Conservation (phyloP, 2,113 vertebrate species). For the Naja naja region DNA sequence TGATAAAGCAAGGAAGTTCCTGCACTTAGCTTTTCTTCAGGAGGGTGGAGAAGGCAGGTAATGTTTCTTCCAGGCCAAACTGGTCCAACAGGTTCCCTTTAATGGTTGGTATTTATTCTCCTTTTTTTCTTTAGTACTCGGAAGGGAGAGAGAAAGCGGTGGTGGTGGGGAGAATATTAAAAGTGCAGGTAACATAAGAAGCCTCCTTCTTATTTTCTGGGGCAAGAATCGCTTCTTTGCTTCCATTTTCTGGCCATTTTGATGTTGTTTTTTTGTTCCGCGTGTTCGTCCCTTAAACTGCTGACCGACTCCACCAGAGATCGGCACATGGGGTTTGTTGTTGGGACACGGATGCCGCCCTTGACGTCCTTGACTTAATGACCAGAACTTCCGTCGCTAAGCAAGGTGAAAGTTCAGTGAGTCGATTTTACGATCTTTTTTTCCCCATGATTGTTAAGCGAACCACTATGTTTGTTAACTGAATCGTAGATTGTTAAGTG, state of each 20-base stretch:
- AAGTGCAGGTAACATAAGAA: background rate
- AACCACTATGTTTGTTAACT: background rate
- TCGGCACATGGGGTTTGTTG: background rate
- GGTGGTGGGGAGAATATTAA: no score
- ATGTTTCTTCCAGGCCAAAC: slow-evolving; percentile 48
- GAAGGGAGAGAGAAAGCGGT: background rate
- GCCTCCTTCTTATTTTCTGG: background rate
- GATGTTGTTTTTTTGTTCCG: background rate
- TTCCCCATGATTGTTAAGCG: no score
- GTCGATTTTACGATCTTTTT: background rate
- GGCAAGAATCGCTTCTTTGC: background rate
- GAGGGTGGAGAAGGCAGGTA: slow-evolving; percentile 30
- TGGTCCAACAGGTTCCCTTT: slow-evolving; percentile 54
- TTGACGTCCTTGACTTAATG: no score
- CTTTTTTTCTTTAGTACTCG: background rate
- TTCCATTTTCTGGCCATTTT: background rate
- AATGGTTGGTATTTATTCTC: background rate
- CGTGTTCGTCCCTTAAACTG: background rate
- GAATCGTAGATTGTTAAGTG: background rate
- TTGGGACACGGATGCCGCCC: no score
- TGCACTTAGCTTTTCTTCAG: slow-evolving; percentile 39
- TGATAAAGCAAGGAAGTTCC: background rate
- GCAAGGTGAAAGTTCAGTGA: background rate
- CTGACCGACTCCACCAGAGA: background rate
- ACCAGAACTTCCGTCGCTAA: no score